Conservation (phyloP, 2,888 invertebrate genomes). For the Acleris laterana region DNA sequence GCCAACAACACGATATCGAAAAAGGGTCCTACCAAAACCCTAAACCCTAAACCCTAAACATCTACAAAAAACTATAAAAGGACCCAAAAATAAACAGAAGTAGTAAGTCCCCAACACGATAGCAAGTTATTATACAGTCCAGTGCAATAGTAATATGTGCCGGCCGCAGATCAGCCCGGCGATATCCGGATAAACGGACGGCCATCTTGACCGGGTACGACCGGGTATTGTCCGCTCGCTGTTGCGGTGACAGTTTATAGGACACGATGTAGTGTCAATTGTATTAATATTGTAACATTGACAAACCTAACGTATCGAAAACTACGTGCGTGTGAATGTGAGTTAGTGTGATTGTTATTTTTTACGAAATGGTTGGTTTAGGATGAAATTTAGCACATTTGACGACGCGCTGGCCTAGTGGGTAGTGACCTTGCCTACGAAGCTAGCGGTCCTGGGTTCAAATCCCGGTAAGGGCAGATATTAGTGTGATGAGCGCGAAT, state of each 20-base stretch:
- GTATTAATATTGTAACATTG: neutral
- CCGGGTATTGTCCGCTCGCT: constrained; percentile 18
- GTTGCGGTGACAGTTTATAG: constrained; percentile 3
- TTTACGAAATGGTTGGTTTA: too few relatives aligned
- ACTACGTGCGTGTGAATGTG: too few relatives aligned
- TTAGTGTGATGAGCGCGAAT: too few relatives aligned
- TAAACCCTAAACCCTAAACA: too few relatives aligned
- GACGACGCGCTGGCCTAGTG: too few relatives aligned
- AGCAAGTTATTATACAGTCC: constrained; percentile 19
- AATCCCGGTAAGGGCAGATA: too few relatives aligned
- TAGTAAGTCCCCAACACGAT: constrained; percentile 5
- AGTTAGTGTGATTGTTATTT: too few relatives aligned
- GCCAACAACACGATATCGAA: too few relatives aligned
- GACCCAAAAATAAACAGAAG: constrained; percentile 25
- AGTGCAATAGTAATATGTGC: constrained; percentile 22
- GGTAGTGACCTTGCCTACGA: too few relatives aligned
- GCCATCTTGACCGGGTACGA: constrained; percentile 28
- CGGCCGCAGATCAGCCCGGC: constrained; percentile 37
- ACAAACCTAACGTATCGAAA: neutral
- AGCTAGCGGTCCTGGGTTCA: too few relatives aligned
- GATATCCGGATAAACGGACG: constrained; percentile 32
- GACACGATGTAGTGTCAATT: neutral
- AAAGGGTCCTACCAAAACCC: too few relatives aligned
- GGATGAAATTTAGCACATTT: too few relatives aligned
- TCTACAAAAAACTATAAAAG: constrained; percentile 2